These are phyloP conservation scores for Margarornis squamiger DNA, from an alignment of 2,797 vertebrate genomes.

Conservation along the genomic window DNA sequence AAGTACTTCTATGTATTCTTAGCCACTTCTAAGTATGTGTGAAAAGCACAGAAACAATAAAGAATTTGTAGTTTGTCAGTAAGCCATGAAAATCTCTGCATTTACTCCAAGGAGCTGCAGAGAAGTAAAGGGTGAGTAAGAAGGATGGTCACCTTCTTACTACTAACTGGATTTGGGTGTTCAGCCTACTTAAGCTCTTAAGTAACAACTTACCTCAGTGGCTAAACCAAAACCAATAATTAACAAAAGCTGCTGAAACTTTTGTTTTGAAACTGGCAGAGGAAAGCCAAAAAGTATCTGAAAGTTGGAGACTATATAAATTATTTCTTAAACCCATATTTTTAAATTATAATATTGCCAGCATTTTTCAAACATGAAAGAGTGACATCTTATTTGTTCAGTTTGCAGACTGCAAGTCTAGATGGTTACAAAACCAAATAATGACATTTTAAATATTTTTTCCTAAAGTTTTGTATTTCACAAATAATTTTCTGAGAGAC, in stretches of 20 bases:
- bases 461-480: not conserved
- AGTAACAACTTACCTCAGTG: not conserved
- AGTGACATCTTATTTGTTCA: not conserved
- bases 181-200: not conserved
- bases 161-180: not conserved
- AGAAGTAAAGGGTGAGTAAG: not conserved
- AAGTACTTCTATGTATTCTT: constrained; percentile 9
- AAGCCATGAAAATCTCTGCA: not conserved
- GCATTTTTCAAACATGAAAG: not conserved
- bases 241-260: constrained; percentile 7
- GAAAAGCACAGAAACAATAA: constrained; percentile 43
- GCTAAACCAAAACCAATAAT: not conserved
- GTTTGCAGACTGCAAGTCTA: not conserved
- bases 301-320: not conserved
- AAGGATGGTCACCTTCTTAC: not conserved
- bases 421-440: not conserved
- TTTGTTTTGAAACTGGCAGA: not conserved
- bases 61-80: not conserved
- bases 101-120: not conserved
- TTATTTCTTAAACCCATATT: not conserved
- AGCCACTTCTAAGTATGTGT: constrained; percentile 19
- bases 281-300: not conserved
- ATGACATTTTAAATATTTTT: not conserved
- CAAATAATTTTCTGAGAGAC: not conserved
- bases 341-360: not conserved